Evolutionary conservation across 2,113 vertebrate species (phyloP), one percentile per base, ranked within the genome.

Genomic region (Halcyon senegalensis): DNA sequence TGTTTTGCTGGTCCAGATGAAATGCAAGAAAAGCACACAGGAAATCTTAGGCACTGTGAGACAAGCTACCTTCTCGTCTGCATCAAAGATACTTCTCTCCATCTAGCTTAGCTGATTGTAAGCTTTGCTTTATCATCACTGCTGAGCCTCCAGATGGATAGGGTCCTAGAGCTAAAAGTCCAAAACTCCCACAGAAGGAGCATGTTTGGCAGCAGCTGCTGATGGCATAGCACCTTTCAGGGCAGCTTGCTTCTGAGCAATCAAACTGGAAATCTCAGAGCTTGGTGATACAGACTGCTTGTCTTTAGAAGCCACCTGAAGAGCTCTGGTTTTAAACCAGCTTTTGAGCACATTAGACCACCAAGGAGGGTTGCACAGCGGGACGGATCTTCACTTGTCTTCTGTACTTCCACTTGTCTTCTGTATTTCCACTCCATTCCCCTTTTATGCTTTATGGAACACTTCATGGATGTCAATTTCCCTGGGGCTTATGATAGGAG

Each of bases 141-240:
- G 84, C 77, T 86, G 91, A 30, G 12, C 27, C 35, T 53, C 68
- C 68, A 53, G 25, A 70, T 98, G 97, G 98, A 97, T 68, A 53
- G 78, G 82, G 91, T 97, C 97, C 77, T 67, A 93, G 79, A 82
- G 75, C 89, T 98, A 97, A 98, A 97, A 98, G 97, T 96, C 85
- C 95, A 60, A 53, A 64, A 53, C 74, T 93, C 96, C 44, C 78
- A 88, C 70, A 91, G 89, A 78, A 90, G 83, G 53, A 67, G 51
- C 27, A 60, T 62, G 62, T 84, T 94, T 97, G 96, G 91, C 96
- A 85, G 90, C 30, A 72, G 80, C 62, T 75, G 46, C 67, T 21
- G 60, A 15, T 28, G 56, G 68, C 73, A 43, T 69, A 63, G 17
- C 44, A 66, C 72, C 82, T 90, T 82, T 43, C 58, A 51, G 87